Conservation (phyloP, 2,113 vertebrate species). For the Alaudala cheleensis region DNA sequence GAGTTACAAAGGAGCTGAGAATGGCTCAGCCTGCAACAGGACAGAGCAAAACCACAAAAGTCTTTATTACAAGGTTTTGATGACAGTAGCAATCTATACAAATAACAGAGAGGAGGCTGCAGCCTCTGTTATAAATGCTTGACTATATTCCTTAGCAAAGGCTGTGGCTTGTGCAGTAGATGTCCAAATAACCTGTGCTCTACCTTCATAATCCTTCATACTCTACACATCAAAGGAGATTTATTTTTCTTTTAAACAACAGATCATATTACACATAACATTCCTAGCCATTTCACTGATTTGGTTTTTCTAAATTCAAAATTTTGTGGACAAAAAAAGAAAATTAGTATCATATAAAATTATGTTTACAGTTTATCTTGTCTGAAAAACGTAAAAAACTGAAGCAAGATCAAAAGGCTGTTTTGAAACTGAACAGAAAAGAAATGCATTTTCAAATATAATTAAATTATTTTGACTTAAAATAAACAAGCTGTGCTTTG, state of each 20-base stretch:
- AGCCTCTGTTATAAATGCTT: background rate
- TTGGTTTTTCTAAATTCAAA: background rate
- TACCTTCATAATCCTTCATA: background rate
- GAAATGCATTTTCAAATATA: background rate
- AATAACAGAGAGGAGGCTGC: background rate
- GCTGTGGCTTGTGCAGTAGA: background rate
- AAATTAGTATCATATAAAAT: background rate
- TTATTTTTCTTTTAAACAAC: background rate
- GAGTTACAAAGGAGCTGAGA: background rate
- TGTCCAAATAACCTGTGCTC: background rate
- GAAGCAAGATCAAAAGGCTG: background rate
- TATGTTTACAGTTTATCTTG: background rate
- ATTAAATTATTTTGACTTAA: background rate
- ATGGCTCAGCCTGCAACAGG: background rate
- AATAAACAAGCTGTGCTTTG: background rate
- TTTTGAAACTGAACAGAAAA: background rate
- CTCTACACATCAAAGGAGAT: background rate
- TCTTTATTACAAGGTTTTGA: background rate
- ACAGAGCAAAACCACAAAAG: background rate
- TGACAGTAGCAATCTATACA: background rate
- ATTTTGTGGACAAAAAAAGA: background rate
- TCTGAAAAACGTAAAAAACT: background rate
- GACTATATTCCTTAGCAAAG: background rate
- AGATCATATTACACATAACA: background rate
- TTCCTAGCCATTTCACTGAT: background rate